Conservation (phyloP, 2,797 vertebrate species). For the Pangasius macronema region DNA sequence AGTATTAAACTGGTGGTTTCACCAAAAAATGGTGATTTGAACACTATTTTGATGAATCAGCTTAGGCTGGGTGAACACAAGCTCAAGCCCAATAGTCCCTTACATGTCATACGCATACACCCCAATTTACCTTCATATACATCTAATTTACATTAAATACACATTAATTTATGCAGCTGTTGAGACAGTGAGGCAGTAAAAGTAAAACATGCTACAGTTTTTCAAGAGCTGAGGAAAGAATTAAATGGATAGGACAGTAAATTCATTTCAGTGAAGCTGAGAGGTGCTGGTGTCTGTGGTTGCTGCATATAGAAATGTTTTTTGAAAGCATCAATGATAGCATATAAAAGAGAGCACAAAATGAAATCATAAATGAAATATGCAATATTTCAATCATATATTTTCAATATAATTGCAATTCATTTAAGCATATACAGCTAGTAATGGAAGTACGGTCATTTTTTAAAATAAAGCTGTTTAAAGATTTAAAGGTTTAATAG, state of each 20-base stretch:
- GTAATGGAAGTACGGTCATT: not conserved
- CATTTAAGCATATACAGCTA: not conserved
- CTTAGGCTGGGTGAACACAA: not conserved
- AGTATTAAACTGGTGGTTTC: not conserved
- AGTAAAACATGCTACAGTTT: not conserved
- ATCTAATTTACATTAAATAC: not conserved
- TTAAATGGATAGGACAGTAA: not conserved
- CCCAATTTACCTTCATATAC: too few relatives aligned
- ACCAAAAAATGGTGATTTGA: not conserved
- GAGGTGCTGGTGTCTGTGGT: not conserved
- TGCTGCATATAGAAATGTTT: not conserved
- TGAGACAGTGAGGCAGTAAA: not conserved
- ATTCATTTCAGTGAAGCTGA: not conserved
- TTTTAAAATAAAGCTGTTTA: not conserved
- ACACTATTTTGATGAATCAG: not conserved
- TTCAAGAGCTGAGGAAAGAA: not conserved
- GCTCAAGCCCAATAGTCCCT: not conserved
- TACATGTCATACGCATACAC: too few relatives aligned
- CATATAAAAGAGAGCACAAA: not conserved
- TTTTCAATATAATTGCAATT: not conserved
- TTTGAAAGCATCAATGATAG: not conserved
- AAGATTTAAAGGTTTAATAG: not conserved
- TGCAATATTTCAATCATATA: too few relatives aligned
- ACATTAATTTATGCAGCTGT: not conserved
- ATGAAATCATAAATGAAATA: conserved; percentile 5